Percentiles rank a stretch among this genome's conserved stretches.
Conservation (phyloP, 30 jellyfish, hydroid and myxozoan species). For the Cassiopea andromeda region DNA sequence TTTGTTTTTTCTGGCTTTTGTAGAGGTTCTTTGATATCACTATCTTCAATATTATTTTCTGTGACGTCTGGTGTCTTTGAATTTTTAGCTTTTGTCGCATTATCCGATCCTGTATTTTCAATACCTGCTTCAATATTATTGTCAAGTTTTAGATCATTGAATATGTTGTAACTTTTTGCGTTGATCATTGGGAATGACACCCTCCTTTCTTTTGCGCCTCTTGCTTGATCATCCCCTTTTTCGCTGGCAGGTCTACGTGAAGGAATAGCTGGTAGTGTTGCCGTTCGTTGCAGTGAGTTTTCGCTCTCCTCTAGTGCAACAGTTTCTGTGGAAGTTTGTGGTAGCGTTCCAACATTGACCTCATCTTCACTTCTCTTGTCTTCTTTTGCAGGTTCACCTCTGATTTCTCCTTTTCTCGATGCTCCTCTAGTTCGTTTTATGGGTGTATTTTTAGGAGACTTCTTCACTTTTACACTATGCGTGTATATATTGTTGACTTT, state of each 20-base stretch:
- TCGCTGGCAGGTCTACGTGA: neutral
- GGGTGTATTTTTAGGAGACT: neutral
- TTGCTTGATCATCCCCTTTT: neutral
- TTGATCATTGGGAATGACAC: constrained; percentile 30
- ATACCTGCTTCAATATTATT: neutral
- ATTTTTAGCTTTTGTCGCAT: neutral
- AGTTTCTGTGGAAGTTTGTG: neutral
- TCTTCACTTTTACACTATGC: neutral
- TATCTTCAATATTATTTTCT: neutral
- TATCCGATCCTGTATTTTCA: neutral
- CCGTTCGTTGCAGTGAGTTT: neutral
- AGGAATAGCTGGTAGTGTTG: constrained; percentile 19
- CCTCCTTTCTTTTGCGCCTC: neutral
- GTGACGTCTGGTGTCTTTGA: neutral
- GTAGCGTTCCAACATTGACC: neutral
- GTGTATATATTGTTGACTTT: neutral
- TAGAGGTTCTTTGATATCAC: neutral
- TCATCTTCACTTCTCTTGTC: neutral
- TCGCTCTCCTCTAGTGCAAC: neutral
- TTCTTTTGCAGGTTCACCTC: neutral
- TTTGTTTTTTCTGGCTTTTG: constrained; percentile 1
- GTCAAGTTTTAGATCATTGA: constrained; percentile 6
- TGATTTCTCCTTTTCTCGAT: neutral
- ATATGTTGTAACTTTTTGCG: neutral
- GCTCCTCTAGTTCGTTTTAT: neutral